These are phyloP conservation scores for Hydrozoanthus tunicans DNA, from an alignment of 64 coral and sea anemone species.

Conservation along the genomic window DNA sequence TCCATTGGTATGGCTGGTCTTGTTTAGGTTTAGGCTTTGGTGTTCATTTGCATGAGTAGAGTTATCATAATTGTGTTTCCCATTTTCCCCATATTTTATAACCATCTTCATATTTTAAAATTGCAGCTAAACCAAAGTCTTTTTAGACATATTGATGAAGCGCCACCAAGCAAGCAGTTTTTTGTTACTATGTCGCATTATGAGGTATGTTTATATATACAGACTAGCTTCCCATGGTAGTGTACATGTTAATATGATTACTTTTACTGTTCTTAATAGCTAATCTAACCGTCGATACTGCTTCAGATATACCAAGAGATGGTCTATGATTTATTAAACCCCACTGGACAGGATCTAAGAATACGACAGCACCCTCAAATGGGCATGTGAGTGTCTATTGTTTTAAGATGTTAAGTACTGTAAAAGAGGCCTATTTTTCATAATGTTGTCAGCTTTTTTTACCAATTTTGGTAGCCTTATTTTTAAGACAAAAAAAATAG, in stretches of 20 bases:
- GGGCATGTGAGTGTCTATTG: constrained; percentile 75
- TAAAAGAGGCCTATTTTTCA: neutral
- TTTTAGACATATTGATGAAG: constrained; percentile 92
- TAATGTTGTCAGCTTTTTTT: too few species aligned
- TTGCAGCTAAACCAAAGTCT: constrained; percentile 85
- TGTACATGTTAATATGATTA: neutral
- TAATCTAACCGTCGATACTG: neutral
- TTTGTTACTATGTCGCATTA: constrained; percentile 96
- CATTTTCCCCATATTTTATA: neutral
- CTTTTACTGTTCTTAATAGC: neutral
- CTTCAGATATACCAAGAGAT: constrained; percentile 93
- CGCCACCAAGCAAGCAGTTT: constrained; percentile 93
- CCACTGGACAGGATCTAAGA: constrained; percentile 92
- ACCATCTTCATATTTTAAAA: neutral
- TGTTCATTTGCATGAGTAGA: neutral
- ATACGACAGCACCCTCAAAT: constrained; percentile 94
- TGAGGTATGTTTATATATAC: constrained; percentile 63
- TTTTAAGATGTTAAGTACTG: neutral
- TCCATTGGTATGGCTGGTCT: constrained; percentile 71
- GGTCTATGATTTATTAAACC: constrained; percentile 92
- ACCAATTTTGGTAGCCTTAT: too few species aligned
- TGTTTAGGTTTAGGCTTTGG: neutral
- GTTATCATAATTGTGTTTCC: neutral
- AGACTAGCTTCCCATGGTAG: neutral
- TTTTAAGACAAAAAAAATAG: too few species aligned